Evolutionary conservation across 2,113 vertebrate species (phyloP).

Genomic region (Verasper variegatus): DNA sequence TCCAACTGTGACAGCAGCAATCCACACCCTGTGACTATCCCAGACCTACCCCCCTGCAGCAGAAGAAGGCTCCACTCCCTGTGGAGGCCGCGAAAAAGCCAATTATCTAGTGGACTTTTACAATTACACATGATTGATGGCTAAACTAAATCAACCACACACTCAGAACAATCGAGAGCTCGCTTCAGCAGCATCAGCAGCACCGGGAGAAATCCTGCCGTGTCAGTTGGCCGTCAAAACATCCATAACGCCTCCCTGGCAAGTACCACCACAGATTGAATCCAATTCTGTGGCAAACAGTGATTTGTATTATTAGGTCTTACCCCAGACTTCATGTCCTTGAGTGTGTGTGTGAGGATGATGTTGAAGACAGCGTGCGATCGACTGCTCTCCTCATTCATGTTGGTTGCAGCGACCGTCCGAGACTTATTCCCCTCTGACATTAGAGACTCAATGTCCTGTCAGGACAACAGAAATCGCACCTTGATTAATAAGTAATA

Average conservation of each 20-base stretch:
- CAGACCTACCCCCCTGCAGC: neutral
- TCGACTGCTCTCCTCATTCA: constrained; percentile 98
- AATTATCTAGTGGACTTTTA: constrained; percentile 1
- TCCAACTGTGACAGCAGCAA: neutral
- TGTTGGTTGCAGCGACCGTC: constrained; percentile 97
- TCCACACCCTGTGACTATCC: neutral
- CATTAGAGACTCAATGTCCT: constrained; percentile 98
- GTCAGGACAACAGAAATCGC: constrained; percentile 9
- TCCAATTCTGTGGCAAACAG: neutral
- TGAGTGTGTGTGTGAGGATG: constrained; percentile 95
- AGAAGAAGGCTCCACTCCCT: neutral
- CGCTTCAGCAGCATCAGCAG: neutral
- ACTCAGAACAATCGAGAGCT: neutral
- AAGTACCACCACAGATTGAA: neutral
- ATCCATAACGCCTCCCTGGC: neutral
- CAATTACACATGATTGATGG: neutral
- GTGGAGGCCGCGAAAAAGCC: neutral
- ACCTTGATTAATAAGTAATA: neutral
- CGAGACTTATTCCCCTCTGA: constrained; percentile 98
- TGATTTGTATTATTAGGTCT: constrained; percentile 51
- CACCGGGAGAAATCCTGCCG: neutral
- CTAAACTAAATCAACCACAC: neutral
- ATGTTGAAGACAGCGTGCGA: constrained; percentile 98
- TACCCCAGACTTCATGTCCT: constrained; percentile 92
- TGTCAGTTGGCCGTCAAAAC: neutral